A percentile compares a stretch with the other conserved stretches of the same genome.
Evolutionary conservation across 2,113 vertebrate species (phyloP).

Genomic region (Prionailurus bengalensis): DNA sequence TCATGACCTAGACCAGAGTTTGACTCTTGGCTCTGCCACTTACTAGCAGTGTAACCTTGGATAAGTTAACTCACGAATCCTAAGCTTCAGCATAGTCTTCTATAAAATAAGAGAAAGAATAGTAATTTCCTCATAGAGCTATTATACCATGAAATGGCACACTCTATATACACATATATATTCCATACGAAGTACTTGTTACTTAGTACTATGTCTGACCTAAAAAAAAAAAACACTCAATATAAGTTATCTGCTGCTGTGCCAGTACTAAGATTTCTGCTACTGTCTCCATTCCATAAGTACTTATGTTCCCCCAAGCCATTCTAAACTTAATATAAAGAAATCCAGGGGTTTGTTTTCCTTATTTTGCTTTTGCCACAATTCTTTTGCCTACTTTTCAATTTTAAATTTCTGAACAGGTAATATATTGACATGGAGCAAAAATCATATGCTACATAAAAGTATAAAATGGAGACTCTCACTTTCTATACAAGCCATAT

Average conservation of each 20-base stretch:
- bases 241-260: background rate
- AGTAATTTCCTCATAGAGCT: background rate
- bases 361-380: background rate
- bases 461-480: background rate
- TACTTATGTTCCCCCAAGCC: background rate
- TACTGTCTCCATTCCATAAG: background rate
- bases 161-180: background rate
- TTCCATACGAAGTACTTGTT: background rate
- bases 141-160: background rate
- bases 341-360: background rate
- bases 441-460: background rate
- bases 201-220: background rate
- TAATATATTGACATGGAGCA: background rate
- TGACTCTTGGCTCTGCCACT: background rate
- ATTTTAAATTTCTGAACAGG: conserved; percentile 7
- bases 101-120: background rate
- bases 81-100: background rate
- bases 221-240: background rate
- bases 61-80: background rate
- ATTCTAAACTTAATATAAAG: background rate
- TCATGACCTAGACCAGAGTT: background rate
- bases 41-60: background rate
- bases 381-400: background rate
- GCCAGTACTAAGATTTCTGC: background rate
- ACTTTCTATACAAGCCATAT: background rate